Conservation (phyloP, 2,888 invertebrate species). For the Trissolcus japonicus region DNA sequence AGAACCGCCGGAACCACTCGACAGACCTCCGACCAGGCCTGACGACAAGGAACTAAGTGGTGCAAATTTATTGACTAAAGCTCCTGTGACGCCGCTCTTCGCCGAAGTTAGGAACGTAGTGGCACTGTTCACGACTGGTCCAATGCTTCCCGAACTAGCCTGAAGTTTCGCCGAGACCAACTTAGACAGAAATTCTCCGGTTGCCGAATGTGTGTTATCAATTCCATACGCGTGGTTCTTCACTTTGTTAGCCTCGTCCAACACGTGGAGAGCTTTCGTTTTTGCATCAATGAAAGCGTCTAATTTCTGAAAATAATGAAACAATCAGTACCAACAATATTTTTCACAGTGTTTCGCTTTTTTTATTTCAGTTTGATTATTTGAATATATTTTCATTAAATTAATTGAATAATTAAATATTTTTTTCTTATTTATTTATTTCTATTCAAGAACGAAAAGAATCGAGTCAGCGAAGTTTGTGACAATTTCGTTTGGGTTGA, state of each 20-base stretch:
- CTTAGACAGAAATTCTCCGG: constrained; percentile 80
- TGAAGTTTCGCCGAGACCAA: constrained; percentile 84
- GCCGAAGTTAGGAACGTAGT: constrained; percentile 77
- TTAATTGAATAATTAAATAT: too few species aligned
- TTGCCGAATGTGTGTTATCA: constrained; percentile 80
- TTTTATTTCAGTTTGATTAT: background rate
- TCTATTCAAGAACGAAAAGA: too few species aligned
- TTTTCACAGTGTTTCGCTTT: too few species aligned
- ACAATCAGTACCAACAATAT: too few species aligned
- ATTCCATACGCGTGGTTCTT: constrained; percentile 87
- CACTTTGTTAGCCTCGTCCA: constrained; percentile 85
- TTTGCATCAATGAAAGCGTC: constrained; percentile 89
- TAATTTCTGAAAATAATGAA: constrained; percentile 82
- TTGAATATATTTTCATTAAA: background rate
- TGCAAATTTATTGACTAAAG: constrained; percentile 69
- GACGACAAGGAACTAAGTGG: constrained; percentile 78
- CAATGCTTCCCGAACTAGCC: constrained; percentile 79
- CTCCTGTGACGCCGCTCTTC: constrained; percentile 65
- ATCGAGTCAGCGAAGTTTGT: too few species aligned
- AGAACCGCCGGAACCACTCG: constrained; percentile 36
- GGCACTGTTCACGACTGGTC: constrained; percentile 80
- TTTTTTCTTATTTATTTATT: too few species aligned
- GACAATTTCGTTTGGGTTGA: too few species aligned
- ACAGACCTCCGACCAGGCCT: constrained; percentile 78
- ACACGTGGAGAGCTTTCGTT: constrained; percentile 82